Conservation (phyloP, 1,140 invertebrate genomes). For the Pseudomyrmex dendroicus region DNA sequence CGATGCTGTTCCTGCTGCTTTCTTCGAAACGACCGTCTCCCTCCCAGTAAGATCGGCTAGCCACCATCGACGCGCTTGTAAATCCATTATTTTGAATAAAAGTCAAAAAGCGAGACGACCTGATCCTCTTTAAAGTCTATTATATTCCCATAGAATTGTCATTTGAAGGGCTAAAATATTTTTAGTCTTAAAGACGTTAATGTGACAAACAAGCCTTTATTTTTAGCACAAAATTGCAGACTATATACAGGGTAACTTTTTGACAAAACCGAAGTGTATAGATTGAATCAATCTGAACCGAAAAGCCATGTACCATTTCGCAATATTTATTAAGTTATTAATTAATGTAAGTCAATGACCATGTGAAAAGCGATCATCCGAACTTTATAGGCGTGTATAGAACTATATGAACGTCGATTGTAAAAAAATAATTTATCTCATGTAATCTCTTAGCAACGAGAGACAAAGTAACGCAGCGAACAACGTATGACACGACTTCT, state of each 20-base stretch:
- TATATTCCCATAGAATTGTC: conserved; percentile 20
- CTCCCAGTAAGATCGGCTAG: neutral
- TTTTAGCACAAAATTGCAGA: neutral
- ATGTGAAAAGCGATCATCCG: too few species aligned
- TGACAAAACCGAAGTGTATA: too few species aligned
- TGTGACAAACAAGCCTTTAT: conserved; percentile 19
- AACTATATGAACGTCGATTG: too few species aligned
- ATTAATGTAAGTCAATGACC: too few species aligned
- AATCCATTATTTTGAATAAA: conserved; percentile 66
- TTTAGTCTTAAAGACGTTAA: conserved; percentile 18
- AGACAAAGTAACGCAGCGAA: too few species aligned
- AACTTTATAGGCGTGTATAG: too few species aligned
- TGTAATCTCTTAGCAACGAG: too few species aligned
- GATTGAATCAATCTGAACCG: too few species aligned
- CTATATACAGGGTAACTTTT: neutral
- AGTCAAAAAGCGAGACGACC: conserved; percentile 38
- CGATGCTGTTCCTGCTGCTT: conserved; percentile 36
- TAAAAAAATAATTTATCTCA: too few species aligned
- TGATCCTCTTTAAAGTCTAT: conserved; percentile 37
- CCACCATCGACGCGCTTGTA: conserved; percentile 67
- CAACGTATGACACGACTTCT: too few species aligned
- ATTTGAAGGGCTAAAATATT: conserved; percentile 46
- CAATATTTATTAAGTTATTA: too few species aligned
- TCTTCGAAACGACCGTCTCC: conserved; percentile 31
- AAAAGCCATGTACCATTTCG: too few species aligned